Conservation (phyloP, 2,888 invertebrate genomes). For the Oxyscelio sp. region DNA sequence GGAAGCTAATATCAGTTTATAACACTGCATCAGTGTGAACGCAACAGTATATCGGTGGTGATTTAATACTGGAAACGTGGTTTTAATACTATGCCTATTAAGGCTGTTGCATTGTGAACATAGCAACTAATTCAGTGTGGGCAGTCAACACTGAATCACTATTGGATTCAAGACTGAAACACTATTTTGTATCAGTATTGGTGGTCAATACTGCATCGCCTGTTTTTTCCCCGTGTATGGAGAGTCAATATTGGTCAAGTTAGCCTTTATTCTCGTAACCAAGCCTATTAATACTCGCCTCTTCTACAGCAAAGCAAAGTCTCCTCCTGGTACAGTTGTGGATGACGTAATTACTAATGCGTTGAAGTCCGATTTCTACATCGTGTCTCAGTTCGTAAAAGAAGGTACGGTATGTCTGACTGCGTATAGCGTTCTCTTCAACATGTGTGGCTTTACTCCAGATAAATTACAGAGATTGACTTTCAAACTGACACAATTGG, state of each 20-base stretch:
- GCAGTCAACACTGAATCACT: no score
- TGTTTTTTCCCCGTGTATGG: no score
- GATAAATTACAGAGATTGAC: constrained; percentile 95
- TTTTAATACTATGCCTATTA: no score
- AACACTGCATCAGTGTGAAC: no score
- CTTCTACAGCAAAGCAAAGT: constrained; percentile 91
- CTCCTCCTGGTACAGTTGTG: constrained; percentile 95
- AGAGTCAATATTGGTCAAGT: constrained; percentile 81
- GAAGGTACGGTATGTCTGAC: constrained; percentile 98
- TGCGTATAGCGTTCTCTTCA: constrained; percentile 95
- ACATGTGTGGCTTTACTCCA: constrained; percentile 91
- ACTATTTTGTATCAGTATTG: no score
- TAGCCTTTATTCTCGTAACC: constrained; percentile 95
- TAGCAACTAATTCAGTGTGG: no score
- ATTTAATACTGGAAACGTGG: no score
- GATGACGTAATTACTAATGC: constrained; percentile 96
- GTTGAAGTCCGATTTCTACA: constrained; percentile 95
- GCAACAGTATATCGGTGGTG: no score
- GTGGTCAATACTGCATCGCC: no score
- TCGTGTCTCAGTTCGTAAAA: constrained; percentile 95
- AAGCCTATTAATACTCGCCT: constrained; percentile 94
- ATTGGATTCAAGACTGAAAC: no score
- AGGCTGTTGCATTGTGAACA: no score
- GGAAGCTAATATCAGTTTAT: no score
- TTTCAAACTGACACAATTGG: constrained; percentile 96